phyloP scores from a whole-genome alignment of 1,140 invertebrate species.

The Procambarus clarkii region DNA sequence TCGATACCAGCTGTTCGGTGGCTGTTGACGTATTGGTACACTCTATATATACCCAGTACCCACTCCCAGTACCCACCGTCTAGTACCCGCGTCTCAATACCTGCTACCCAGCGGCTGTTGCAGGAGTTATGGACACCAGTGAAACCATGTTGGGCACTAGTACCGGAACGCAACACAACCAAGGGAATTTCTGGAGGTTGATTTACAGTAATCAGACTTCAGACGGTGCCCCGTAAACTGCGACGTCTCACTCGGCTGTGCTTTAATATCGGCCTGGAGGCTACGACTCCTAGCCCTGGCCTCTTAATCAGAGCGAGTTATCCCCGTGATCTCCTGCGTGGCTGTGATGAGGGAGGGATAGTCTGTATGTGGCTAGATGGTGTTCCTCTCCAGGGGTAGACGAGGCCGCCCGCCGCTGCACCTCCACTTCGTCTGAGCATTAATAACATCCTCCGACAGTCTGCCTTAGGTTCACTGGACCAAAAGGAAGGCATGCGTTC shows the following conservation, averaged over 20 bases:
- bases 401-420: slow-evolving; percentile 22
- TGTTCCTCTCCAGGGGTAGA: background rate
- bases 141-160: slow-evolving; percentile 29
- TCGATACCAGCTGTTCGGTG: background rate
- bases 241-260: slow-evolving; percentile 30
- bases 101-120: background rate
- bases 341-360: background rate
- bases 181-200: slow-evolving; percentile 23
- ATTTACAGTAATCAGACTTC: slow-evolving; percentile 52
- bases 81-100: background rate
- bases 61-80: slow-evolving; percentile 1
- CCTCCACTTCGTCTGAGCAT: slow-evolving; percentile 33
- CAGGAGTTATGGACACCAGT: slow-evolving; percentile 13
- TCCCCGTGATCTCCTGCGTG: slow-evolving; percentile 12
- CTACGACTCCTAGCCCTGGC: slow-evolving; percentile 28
- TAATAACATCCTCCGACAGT: slow-evolving; percentile 38
- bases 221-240: slow-evolving; percentile 42
- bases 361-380: slow-evolving; percentile 15
- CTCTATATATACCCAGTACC: no score
- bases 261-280: slow-evolving; percentile 25
- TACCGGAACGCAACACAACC: slow-evolving; percentile 31
- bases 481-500: background rate
- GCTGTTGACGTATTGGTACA: no score
- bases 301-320: slow-evolving; percentile 34
- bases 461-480: slow-evolving; percentile 32